Base-by-base conservation (phyloP, 2,888 invertebrate genomes). In the Gisinianus flammeolus region DNA sequence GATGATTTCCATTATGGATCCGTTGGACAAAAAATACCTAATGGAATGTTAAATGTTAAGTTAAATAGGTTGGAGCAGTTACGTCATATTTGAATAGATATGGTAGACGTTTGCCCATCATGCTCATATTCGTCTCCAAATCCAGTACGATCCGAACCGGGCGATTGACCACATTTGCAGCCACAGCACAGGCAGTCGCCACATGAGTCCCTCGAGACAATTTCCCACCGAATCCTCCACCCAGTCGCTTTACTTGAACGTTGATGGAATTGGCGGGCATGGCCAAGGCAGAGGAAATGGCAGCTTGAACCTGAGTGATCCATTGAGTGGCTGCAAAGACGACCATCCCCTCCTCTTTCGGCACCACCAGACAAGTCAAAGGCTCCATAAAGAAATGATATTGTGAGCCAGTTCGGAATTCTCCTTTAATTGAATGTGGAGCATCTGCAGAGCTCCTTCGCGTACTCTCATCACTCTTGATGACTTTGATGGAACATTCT, bases 191-290 rank as follows among this genome's bases (percentile, higher is more conserved):
- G 0, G 92, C 92, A 31, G 90, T 89, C 0, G 92, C 90, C 0
- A 91, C 86, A 12, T 90, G 87, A n/a, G 88, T 87, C 8, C 89
- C 87, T 4, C 94, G 89, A 0, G 90, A 89, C 67, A 93, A 91
- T 87, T 96, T 96, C 0, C 84, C 85, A 0, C 96, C 96, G 86
- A 93, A 96, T 0, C 89, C 93, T 16, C 96, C 96, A 2, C 96
- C 96, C 1, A 95, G 84, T 62, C 95, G 90, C 4, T 91, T 89
- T 0, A 94, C 92, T 64, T 88, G 87, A 0, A 95, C 88, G 80
- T 93, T 91, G 19, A 95, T 89, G 68, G 89, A 90, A 85, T 92
- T 91, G 71, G 89, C 87, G 12, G 89, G 89, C 24, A 92, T 84
- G 6, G 88, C 88, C 0, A 93, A 88, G 44, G 89, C 87, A 28